Evolutionary conservation across 2,888 invertebrate species (phyloP), one percentile per base, ranked within the genome.

Genomic region (Synergus umbraculus): DNA sequence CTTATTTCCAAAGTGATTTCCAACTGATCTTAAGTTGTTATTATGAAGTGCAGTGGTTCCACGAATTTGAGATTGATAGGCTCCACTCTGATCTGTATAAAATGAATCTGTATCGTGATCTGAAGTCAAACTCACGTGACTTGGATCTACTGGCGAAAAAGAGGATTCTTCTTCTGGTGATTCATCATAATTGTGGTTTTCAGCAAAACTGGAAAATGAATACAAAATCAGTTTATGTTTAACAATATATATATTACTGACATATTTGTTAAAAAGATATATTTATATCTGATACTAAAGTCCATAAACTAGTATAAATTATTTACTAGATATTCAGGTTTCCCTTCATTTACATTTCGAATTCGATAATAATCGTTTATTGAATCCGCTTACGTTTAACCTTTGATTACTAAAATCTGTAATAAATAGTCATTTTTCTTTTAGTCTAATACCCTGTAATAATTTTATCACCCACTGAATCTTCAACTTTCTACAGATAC

Each of bases 111-210:
- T 15, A 9, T 54, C 73, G n/a, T 37, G 37, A 29, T 73, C 29
- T 9, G 73, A 54, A 10, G 37, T 73, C 37, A 73, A 54, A 73
- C 54, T 73, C 13, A 69, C 22, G 49, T 69, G 69, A 8, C 69
- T 69, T 49, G 73, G 73, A 29, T 73, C 73, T 54, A n/a, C 29
- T 54, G 54, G 73, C 10, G 73, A 73, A 73, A 54, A 73, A 1
- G 49, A 15, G 5, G 22, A 37, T 37, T 73, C 73, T 5, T 73
- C 73, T 7, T 37, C 49, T 9, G 73, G 41, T 37, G 46, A 29
- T n/a, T 73, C 73, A 10, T 73, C 37, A 10, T 15, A 37, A 73
- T 15, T n/a, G 29, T 73, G 22, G 10, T 37, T 73, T 54, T 49
- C 54, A 49, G 54, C 13, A 12, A 37, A 73, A 1, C 73, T 73